These are phyloP conservation scores for Erynnis tages DNA, from an alignment of 2,888 invertebrate genomes.

Conservation along the genomic window DNA sequence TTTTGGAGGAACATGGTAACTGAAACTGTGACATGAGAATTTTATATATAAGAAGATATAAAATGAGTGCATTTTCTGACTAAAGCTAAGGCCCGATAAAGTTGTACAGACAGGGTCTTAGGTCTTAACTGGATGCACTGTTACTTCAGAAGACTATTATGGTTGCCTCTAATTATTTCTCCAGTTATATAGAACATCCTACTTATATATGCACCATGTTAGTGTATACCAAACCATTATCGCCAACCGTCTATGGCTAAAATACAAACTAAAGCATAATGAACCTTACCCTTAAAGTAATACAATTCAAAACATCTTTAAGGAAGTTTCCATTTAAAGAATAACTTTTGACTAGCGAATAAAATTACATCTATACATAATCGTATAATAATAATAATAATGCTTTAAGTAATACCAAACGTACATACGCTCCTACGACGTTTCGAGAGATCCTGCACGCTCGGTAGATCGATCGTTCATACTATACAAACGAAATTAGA, in stretches of 20 bases:
- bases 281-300: slow-evolving; percentile 47
- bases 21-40: too few relatives aligned
- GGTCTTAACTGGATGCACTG: too few relatives aligned
- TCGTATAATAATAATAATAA: slow-evolving; percentile 29
- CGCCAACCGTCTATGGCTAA: slow-evolving; percentile 2
- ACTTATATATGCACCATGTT: too few relatives aligned
- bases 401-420: slow-evolving; percentile 67
- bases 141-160: too few relatives aligned
- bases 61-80: too few relatives aligned
- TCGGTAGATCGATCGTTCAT: not conserved
- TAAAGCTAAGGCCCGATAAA: too few relatives aligned
- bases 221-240: slow-evolving; percentile 36
- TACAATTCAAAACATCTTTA: slow-evolving; percentile 51
- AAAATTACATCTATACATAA: slow-evolving; percentile 63
- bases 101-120: too few relatives aligned
- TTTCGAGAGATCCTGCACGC: not conserved
- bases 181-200: too few relatives aligned
- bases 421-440: slow-evolving; percentile 41
- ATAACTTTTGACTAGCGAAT: slow-evolving; percentile 76
- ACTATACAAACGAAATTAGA: slow-evolving; percentile 11
- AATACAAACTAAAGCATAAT: slow-evolving; percentile 35
- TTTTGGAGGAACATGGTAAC: too few relatives aligned
- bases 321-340: slow-evolving; percentile 52
- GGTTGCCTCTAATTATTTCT: too few relatives aligned
- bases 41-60: too few relatives aligned